Conservation (phyloP, 2,113 vertebrate genomes). For the Hymenochirus boettgeri region DNA sequence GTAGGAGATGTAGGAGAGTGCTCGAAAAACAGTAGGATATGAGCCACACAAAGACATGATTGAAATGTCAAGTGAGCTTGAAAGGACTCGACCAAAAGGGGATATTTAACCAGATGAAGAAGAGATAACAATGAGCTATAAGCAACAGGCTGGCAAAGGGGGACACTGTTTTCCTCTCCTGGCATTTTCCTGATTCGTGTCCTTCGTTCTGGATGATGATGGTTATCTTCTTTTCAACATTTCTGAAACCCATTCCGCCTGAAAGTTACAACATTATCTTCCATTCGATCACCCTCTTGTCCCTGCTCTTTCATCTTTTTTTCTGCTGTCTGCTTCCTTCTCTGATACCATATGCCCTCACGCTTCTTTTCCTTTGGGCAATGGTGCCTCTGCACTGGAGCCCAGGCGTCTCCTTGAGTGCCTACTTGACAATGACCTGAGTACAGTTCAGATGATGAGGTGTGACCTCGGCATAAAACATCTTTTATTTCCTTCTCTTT, state of each 20-base stretch:
- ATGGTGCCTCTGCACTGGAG: constrained; percentile 99
- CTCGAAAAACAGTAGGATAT: constrained; percentile 53
- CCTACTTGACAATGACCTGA: constrained; percentile 93
- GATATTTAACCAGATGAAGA: constrained; percentile 67
- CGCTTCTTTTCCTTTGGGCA: constrained; percentile 96
- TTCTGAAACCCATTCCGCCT: constrained; percentile 83
- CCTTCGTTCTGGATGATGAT: constrained; percentile 88
- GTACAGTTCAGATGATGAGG: constrained; percentile 99
- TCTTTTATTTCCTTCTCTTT: constrained; percentile 51
- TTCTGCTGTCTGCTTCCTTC: constrained; percentile 94
- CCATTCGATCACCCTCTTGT: constrained; percentile 83
- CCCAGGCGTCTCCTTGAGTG: constrained; percentile 93
- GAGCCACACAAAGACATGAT: constrained; percentile 54
- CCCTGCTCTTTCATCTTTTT: constrained; percentile 87
- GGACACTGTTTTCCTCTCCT: constrained; percentile 94
- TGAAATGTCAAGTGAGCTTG: constrained; percentile 45
- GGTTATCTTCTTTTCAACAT: constrained; percentile 94
- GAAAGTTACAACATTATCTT: constrained; percentile 85
- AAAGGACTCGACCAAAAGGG: constrained; percentile 67
- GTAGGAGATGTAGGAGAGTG: constrained; percentile 79
- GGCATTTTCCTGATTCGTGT: constrained; percentile 89
- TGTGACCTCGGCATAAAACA: constrained; percentile 78
- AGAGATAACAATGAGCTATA: constrained; percentile 71
- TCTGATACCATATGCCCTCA: constrained; percentile 94
- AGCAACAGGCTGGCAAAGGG: constrained; percentile 68